Evolutionary conservation across 2,113 vertebrate species (phyloP).

Genomic region (Struthio camelus): DNA sequence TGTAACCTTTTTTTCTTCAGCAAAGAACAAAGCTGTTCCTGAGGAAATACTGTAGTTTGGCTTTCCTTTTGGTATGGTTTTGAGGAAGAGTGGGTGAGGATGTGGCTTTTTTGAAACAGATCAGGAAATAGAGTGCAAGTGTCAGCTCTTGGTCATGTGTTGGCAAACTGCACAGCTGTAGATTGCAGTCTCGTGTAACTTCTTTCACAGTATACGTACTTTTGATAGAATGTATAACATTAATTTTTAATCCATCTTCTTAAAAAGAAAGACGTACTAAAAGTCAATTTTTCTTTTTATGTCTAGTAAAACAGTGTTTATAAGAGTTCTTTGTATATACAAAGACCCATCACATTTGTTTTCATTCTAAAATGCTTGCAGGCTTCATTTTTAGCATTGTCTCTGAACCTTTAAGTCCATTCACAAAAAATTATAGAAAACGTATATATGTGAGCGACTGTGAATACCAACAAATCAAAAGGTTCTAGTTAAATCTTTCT

Average conservation of each 20-base stretch:
- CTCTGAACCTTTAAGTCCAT: background rate
- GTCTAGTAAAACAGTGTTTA: background rate
- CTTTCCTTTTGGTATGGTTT: background rate
- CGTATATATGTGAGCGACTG: background rate
- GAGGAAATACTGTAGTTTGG: background rate
- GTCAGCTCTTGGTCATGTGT: background rate
- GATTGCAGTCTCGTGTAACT: background rate
- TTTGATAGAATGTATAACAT: background rate
- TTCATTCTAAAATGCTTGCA: background rate
- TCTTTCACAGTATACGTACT: background rate
- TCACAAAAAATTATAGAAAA: background rate
- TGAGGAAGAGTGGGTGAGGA: background rate
- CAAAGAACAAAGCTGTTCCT: background rate
- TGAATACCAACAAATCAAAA: background rate
- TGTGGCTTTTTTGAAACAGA: background rate
- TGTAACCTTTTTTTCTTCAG: background rate
- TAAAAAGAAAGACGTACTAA: background rate
- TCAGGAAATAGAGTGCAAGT: background rate
- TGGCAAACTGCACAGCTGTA: background rate
- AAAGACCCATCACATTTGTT: background rate
- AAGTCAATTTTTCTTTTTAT: background rate
- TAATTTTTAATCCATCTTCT: background rate
- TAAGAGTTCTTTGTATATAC: background rate
- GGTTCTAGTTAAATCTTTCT: background rate
- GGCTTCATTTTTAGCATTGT: background rate